Evolutionary conservation across 1,140 invertebrate genomes (phyloP).

Genomic region (Zaprionus davidi): DNA sequence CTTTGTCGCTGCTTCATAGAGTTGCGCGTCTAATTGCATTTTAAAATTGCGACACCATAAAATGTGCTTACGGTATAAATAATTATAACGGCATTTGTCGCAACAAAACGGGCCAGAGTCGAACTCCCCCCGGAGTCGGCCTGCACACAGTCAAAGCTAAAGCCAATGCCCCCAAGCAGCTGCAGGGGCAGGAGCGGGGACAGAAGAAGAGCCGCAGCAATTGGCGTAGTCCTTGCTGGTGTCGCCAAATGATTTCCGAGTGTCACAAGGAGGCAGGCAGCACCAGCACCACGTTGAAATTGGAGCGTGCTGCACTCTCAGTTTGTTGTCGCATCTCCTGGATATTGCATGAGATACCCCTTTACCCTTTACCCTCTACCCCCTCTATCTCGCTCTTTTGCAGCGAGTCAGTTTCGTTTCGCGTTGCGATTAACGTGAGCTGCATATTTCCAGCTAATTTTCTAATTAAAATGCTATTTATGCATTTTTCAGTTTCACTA

Average conservation of each 20-base stretch:
- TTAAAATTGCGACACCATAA: slow-evolving; percentile 83
- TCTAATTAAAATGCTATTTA: slow-evolving; percentile 84
- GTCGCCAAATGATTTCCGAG: slow-evolving; percentile 70
- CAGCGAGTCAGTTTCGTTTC: slow-evolving; percentile 12
- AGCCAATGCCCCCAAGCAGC: slow-evolving; percentile 32
- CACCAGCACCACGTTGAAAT: slow-evolving; percentile 8
- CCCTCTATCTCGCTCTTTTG: not conserved
- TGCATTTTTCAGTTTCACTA: slow-evolving; percentile 75
- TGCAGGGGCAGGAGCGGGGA: slow-evolving; percentile 34
- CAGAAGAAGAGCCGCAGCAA: slow-evolving; percentile 7
- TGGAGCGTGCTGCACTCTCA: slow-evolving; percentile 39
- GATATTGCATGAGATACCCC: slow-evolving; percentile 70
- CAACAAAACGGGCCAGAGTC: slow-evolving; percentile 65
- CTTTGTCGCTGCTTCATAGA: slow-evolving; percentile 44
- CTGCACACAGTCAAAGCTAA: slow-evolving; percentile 7
- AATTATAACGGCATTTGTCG: slow-evolving; percentile 82
- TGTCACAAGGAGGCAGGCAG: slow-evolving; percentile 50
- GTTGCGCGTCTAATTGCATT: slow-evolving; percentile 78
- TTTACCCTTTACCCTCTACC: not conserved
- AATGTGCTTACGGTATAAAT: slow-evolving; percentile 83
- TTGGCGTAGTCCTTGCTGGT: slow-evolving; percentile 19
- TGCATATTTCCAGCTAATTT: slow-evolving; percentile 84
- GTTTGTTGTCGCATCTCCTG: slow-evolving; percentile 77
- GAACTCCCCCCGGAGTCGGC: slow-evolving; percentile 15
- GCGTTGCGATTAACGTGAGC: slow-evolving; percentile 81